These are phyloP conservation scores for Orthochromis indermauri DNA, from an alignment of 2,113 vertebrate species.

Conservation along the genomic window DNA sequence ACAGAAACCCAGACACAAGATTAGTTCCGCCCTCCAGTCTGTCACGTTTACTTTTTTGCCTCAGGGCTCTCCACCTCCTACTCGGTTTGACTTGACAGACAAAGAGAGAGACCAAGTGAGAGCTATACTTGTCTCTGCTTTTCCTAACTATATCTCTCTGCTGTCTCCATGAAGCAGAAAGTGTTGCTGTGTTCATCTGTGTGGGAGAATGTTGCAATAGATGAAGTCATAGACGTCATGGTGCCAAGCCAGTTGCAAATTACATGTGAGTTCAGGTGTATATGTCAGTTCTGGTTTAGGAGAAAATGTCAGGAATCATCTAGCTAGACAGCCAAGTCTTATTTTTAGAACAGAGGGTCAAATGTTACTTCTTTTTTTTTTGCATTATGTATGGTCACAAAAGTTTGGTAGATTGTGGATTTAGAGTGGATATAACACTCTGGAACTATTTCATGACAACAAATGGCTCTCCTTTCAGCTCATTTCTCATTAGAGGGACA, in stretches of 20 bases:
- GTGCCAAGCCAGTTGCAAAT: conserved; percentile 10
- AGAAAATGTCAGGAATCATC: neutral
- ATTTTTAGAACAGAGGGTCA: neutral
- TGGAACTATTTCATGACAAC: neutral
- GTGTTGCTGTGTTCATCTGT: conserved; percentile 1
- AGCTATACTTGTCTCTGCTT: neutral
- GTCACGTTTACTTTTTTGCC: too few species aligned
- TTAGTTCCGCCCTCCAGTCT: too few species aligned
- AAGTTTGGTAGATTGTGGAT: neutral
- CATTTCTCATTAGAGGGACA: neutral
- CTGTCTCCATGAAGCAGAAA: neutral
- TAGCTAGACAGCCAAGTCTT: neutral
- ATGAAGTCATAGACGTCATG: neutral
- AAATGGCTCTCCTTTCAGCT: neutral
- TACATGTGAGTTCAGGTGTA: neutral
- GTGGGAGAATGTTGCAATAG: neutral
- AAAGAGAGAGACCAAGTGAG: neutral
- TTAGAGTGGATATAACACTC: neutral
- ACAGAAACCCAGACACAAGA: too few species aligned
- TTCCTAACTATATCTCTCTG: neutral
- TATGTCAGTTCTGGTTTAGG: neutral
- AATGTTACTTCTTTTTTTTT: neutral
- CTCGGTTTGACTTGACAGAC: too few species aligned
- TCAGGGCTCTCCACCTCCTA: too few species aligned
- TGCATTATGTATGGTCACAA: neutral